Evolutionary conservation across 2,113 vertebrate genomes (phyloP).

Genomic region (Oreochromis niloticus): DNA sequence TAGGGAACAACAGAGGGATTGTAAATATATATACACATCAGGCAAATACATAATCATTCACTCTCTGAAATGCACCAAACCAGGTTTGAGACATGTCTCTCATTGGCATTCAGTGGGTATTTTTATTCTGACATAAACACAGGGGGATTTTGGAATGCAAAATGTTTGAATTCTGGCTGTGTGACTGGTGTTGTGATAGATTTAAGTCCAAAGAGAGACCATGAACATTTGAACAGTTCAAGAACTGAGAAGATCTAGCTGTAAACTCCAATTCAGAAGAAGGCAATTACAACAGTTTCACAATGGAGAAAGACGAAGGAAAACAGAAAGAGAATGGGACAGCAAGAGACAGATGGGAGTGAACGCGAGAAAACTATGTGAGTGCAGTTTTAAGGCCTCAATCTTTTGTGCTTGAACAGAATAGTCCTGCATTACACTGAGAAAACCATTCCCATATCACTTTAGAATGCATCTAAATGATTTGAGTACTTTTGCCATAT

Average conservation of each 20-base stretch:
- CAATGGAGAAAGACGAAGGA: neutral
- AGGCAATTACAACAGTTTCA: slow-evolving; percentile 30
- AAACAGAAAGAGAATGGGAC: neutral
- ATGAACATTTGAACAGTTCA: slow-evolving; percentile 12
- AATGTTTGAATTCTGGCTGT: slow-evolving; percentile 29
- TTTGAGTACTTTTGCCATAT: neutral
- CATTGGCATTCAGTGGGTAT: slow-evolving; percentile 30
- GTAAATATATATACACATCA: neutral
- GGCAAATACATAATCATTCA: slow-evolving; percentile 14
- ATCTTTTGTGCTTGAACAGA: neutral
- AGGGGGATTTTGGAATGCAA: slow-evolving; percentile 28
- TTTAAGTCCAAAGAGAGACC: slow-evolving; percentile 23
- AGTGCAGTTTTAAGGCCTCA: slow-evolving; percentile 7
- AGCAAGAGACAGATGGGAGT: neutral
- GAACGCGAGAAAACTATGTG: neutral
- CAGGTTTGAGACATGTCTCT: slow-evolving; percentile 1
- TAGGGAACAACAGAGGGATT: neutral
- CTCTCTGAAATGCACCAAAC: neutral
- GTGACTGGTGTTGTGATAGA: slow-evolving; percentile 22
- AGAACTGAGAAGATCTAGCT: slow-evolving; percentile 4
- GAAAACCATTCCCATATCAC: slow-evolving; percentile 18
- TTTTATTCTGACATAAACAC: slow-evolving; percentile 31
- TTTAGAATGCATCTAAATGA: neutral
- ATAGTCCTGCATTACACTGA: neutral
- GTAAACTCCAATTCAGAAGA: slow-evolving; percentile 23